A percentile compares a stretch with the other conserved stretches of the same genome.
phyloP scores from a whole-genome alignment of 1,140 invertebrate genomes.

The Pollicipes pollicipes region DNA sequence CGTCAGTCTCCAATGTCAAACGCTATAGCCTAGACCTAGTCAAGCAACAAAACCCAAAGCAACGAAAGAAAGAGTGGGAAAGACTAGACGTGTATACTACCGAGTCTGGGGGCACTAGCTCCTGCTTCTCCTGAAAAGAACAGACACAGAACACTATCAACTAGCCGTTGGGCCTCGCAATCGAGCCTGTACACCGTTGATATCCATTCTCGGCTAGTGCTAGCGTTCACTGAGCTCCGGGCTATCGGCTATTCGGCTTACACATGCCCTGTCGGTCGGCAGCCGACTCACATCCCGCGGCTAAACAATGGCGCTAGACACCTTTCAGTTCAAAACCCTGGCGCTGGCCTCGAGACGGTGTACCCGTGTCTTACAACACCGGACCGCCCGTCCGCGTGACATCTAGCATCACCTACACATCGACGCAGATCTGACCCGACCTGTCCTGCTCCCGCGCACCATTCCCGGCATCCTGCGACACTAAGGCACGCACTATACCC shows the following conservation, averaged over 20 bases:
- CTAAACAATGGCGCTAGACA: too few relatives aligned
- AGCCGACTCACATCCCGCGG: too few relatives aligned
- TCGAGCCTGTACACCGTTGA: neutral
- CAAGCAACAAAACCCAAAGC: neutral
- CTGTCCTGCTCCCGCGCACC: too few relatives aligned
- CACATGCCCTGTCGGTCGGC: neutral
- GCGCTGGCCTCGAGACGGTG: too few relatives aligned
- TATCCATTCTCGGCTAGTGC: neutral
- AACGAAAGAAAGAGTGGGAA: neutral
- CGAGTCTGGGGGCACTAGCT: slow-evolving; percentile 1
- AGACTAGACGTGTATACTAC: neutral
- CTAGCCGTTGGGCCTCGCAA: neutral
- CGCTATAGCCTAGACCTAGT: neutral
- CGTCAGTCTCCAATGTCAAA: neutral
- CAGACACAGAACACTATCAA: neutral
- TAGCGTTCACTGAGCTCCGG: neutral
- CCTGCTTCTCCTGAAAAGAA: slow-evolving; percentile 6
- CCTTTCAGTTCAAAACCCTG: too few relatives aligned
- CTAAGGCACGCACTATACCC: too few relatives aligned
- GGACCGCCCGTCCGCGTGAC: too few relatives aligned
- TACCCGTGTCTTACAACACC: too few relatives aligned
- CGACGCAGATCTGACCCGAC: too few relatives aligned
- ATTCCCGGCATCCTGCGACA: too few relatives aligned
- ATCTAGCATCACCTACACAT: too few relatives aligned
- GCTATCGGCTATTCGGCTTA: neutral